Evolutionary conservation across 2,113 vertebrate species (phyloP), one percentile per base, ranked within the genome.

Genomic region (Physeter macrocephalus): DNA sequence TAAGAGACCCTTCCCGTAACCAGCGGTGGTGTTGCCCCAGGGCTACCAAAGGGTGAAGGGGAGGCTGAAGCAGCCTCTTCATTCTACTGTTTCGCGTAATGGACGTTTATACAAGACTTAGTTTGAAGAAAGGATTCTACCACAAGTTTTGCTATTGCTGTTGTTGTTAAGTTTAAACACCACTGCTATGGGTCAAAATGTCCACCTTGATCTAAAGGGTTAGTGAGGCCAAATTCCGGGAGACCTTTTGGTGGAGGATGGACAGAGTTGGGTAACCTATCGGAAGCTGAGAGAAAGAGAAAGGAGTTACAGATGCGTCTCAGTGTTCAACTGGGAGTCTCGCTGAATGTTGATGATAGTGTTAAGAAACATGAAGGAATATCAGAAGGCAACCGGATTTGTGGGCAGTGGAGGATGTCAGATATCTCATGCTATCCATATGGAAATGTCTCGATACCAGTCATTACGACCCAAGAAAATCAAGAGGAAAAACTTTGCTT

Each of bases 51-150:
- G 31, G 25, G 29, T 18, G 17, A 59, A 14, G 1, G 15, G 9
- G 15, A 31, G 31, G 36, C 14, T 12, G 1, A 23, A 23, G 34
- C 13, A 6, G 20, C 23, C 46, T 36, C 59, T 62, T 31, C 7
- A 0, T 83, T 25, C 36, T 17, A 1, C 3, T 5, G 27, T 61
- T 31, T 36, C 13, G 4, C 0, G 9, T 36, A 1, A 31, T 1
- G 1, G 39, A 78, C 2, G 5, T 71, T 52, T 41, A 49, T 9
- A 17, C 7, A 4, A n/a, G 77, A 59, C 62, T 67, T 39, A 12
- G 10, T 34, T 6, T 27, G n/a, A 87, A 78, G 67, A 36, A 64
- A 62, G 27, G 6, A 4, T 6, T 74, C 46, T 0, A 0, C 41
- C 23, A 1, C 31, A 8, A 11, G 27, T 15, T 41, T 27, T 90